These are phyloP conservation scores for Nomada fabriciana DNA, from an alignment of 2,888 invertebrate genomes.

Conservation along the genomic window DNA sequence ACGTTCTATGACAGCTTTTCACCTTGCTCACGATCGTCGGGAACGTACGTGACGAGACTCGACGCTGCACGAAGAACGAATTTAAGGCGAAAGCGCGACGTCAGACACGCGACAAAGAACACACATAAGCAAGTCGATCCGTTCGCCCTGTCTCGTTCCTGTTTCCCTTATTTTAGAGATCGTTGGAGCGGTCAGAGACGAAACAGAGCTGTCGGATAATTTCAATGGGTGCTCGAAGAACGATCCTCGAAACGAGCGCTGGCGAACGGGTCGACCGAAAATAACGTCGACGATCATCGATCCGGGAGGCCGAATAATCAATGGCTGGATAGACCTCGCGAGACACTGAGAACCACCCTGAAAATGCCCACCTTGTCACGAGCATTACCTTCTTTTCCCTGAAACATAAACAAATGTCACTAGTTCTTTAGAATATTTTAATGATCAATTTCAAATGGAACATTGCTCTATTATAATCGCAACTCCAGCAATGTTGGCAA, in stretches of 20 bases:
- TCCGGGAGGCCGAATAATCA: constrained; percentile 59
- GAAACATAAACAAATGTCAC: no score
- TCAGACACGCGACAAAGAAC: constrained; percentile 57
- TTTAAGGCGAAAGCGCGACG: constrained; percentile 49
- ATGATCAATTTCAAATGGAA: no score
- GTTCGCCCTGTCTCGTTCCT: constrained; percentile 32
- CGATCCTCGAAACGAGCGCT: constrained; percentile 37
- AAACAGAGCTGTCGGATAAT: background rate
- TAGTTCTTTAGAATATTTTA: no score
- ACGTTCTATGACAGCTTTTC: constrained; percentile 1
- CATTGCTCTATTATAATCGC: no score
- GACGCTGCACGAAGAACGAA: constrained; percentile 7
- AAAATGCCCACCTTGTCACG: background rate
- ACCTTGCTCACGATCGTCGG: constrained; percentile 13
- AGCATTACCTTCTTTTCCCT: background rate
- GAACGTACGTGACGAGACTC: constrained; percentile 15
- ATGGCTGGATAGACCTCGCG: constrained; percentile 59
- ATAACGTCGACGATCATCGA: constrained; percentile 60
- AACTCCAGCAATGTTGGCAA: background rate
- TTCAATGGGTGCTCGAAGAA: constrained; percentile 9
- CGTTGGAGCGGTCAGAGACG: background rate
- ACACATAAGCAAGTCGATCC: constrained; percentile 47
- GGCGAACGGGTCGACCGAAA: constrained; percentile 54
- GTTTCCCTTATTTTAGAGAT: constrained; percentile 15
- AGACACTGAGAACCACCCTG: constrained; percentile 9